Evolutionary conservation across 2,797 vertebrate genomes (phyloP).

Genomic region (Pipistrellus pygmaeus): DNA sequence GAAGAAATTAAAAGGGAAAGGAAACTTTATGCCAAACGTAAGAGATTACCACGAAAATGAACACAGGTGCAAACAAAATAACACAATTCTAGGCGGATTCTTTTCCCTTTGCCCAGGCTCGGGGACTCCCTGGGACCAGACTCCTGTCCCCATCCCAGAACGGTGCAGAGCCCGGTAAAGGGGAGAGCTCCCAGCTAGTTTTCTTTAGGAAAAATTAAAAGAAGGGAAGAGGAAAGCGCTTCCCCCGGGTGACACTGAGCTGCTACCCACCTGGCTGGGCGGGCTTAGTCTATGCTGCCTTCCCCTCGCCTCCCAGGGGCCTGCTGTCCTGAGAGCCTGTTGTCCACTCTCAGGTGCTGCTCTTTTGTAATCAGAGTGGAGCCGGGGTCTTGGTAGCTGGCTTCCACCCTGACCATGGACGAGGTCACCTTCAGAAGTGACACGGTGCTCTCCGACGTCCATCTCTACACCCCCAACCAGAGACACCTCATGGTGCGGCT

Average conservation of each 20-base stretch:
- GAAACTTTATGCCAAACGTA: not conserved
- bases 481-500: slow-evolving; percentile 94
- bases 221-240: not conserved
- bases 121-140: no score
- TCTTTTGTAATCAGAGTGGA: slow-evolving; percentile 50
- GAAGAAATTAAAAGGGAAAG: not conserved
- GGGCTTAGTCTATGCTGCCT: fast-evolving
- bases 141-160: not conserved
- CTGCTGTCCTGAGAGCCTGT: not conserved
- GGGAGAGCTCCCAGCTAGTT: not conserved
- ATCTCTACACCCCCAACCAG: slow-evolving; percentile 90
- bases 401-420: slow-evolving; percentile 88
- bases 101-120: not conserved
- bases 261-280: not conserved
- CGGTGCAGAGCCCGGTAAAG: not conserved
- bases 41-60: not conserved
- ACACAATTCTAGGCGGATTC: not conserved
- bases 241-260: not conserved
- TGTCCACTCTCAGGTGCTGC: slow-evolving; percentile 54
- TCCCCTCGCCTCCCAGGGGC: fast-evolving
- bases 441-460: slow-evolving; percentile 95
- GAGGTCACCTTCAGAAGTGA: slow-evolving; percentile 91
- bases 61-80: not conserved
- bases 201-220: not conserved
- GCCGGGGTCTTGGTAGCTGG: slow-evolving; percentile 8